Evolutionary conservation across 2,113 vertebrate genomes (phyloP), one percentile per base, ranked within the genome.

Genomic region (Actenoides lindsayi): DNA sequence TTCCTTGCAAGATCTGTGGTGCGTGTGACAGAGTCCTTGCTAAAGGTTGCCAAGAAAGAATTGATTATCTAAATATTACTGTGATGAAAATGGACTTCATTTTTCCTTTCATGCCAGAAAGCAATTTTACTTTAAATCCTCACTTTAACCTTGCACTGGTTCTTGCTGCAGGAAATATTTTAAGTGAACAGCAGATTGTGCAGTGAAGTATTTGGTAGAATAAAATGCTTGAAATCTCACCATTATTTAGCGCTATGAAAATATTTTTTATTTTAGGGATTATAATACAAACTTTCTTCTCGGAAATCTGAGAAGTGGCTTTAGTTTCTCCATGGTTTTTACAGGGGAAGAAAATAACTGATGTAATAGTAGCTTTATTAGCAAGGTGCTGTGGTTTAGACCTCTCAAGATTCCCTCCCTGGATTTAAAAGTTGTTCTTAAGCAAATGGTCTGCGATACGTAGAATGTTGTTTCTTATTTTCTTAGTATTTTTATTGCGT

Each of bases 391-490:
- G 91, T 53, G 86, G 86, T 85, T 87, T 23, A 84, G 65, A 56
- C 64, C 60, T 90, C 76, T 93, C 77, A 60, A 79, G 87, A 67
- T 70, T 90, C 69, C 39, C 86, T 94, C 86, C 53, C 1, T 11
- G 75, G 70, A 57, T 69, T 67, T 71, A 16, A 24, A 81, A 57
- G 65, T 4, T 81, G 39, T 77, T 89, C 71, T 80, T 51, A 37
- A 91, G 81, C 75, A 44, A 79, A 87, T 91, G 3, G 3, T n/a
- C 84, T 92, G 4, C 4, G 5, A 69, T 60, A 41, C 8, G 35
- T 92, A 56, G 46, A 92, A 44, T 41, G 88, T 87, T 91, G 91
- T 90, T 86, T 73, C 80, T 79, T 85, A n/a, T 69, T 96, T 96
- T 71, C 54, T 77, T 35, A 19, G 30, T 46, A 20, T 68, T 87